Evolutionary conservation across 2,888 invertebrate species (phyloP), one percentile per base, ranked within the genome.

Genomic region (Hesperia comma): DNA sequence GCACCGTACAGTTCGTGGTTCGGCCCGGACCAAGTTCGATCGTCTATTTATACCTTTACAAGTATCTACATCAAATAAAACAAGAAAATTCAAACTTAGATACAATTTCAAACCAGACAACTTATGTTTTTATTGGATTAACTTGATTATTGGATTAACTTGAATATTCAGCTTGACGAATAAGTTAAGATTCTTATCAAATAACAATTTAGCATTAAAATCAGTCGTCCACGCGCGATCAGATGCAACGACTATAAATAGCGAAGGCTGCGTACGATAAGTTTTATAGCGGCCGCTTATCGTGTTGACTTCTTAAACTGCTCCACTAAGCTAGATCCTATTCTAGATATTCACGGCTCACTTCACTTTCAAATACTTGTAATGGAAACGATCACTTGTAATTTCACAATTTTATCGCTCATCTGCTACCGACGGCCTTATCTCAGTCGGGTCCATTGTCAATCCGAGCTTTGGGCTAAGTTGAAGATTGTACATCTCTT

Each of bases 311-410:
- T 68, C 63, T 66, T 60, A 67, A 68, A 71, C 41, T 69, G 72
- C 66, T 71, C 71, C 61, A 56, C 53, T 71, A 68, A 64, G 70
- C 68, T 61, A 70, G 72, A 71, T 72, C 67, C 67, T 46, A 67
- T 67, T 71, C 67, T 60, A 69, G 70, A 72, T 70, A 70, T 67
- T 69, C 61, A 63, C 69, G 68, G 37, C 63, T 66, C 69, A 70
- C 71, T 71, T 72, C 71, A 70, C 71, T 74, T 70, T 74, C 70
- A 53, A 71, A 70, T 56, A 54, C 54, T 55, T 21, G 33, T 51
- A 56, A 32, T 57, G 43, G 49, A 67, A 61, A 67, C 49, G 61
- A 67, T 46, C 40, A 61, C 40, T 26, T 60, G 61, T 41, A 56
- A 43, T 67, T 67, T 56, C n/a, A 61, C 46, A 17, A 57, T 15